phyloP scores from a whole-genome alignment of 2,113 vertebrate species.

The Nerophis lumbriciformis region DNA sequence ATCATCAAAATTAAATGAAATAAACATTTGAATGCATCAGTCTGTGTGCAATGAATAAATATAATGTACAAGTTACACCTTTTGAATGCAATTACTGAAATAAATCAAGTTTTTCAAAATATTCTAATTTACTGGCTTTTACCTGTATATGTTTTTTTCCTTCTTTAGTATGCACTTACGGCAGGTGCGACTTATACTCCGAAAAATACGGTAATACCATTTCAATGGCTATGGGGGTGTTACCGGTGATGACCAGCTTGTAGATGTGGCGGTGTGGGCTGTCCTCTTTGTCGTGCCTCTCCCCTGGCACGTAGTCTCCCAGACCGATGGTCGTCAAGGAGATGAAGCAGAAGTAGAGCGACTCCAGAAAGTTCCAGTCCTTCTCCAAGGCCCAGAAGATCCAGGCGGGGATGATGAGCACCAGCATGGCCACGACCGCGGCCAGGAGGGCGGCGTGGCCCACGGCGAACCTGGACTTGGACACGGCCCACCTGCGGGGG shows the following conservation, averaged over 20 bases:
- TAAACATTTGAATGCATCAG: too few relatives aligned
- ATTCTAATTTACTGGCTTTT: too few relatives aligned
- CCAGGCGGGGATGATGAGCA: constrained; percentile 87
- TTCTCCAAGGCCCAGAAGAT: constrained; percentile 82
- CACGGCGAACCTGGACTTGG: constrained; percentile 75
- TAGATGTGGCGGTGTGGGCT: constrained; percentile 78
- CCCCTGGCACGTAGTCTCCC: constrained; percentile 95
- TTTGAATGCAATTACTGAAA: too few relatives aligned
- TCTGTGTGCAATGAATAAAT: too few relatives aligned
- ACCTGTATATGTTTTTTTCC: too few relatives aligned
- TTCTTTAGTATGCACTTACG: too few relatives aligned
- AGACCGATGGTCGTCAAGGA: constrained; percentile 96
- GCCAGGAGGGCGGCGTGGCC: constrained; percentile 77
- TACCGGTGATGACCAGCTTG: constrained; percentile 87
- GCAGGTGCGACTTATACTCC: too few relatives aligned
- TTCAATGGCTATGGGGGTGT: constrained; percentile 5
- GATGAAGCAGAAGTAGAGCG: constrained; percentile 97
- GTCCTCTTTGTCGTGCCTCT: constrained; percentile 79
- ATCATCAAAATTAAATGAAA: too few relatives aligned
- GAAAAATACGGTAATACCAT: too few relatives aligned
- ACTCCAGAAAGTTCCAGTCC: constrained; percentile 93
- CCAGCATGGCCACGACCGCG: constrained; percentile 61
- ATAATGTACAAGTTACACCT: too few relatives aligned
- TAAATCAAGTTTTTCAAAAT: too few relatives aligned
- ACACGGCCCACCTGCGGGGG: constrained; percentile 83